phyloP scores from a whole-genome alignment of 2,888 invertebrate species.

The Oscheius sp. region DNA sequence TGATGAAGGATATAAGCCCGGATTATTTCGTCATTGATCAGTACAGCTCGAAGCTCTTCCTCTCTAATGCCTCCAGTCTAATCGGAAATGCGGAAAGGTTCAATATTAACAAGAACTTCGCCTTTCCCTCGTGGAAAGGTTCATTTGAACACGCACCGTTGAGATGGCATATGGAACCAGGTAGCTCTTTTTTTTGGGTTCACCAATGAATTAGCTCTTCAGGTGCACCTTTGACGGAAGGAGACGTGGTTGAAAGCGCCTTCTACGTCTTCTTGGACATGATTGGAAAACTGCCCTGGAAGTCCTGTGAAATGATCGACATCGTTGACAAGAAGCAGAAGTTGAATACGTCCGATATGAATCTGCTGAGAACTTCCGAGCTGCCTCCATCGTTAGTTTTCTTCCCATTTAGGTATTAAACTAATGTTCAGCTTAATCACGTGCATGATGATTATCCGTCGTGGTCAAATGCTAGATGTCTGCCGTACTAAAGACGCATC shows the following conservation, averaged over 20 bases:
- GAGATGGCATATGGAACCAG: conserved; percentile 3
- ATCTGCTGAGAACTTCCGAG: background rate
- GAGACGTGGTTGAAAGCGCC: conserved; percentile 24
- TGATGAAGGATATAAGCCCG: conserved; percentile 5
- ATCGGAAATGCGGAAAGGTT: background rate
- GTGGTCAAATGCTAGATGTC: conserved; percentile 9
- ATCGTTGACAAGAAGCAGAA: background rate
- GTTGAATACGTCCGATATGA: background rate
- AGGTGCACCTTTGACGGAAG: conserved; percentile 1
- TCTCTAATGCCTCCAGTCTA: background rate
- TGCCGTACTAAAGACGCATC: background rate
- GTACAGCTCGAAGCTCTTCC: background rate
- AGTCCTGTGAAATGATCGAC: background rate
- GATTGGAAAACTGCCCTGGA: conserved; percentile 15
- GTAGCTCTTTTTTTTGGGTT: background rate
- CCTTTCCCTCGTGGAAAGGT: background rate
- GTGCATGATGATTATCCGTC: conserved; percentile 6
- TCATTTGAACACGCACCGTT: background rate
- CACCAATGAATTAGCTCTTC: background rate
- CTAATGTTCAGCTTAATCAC: background rate
- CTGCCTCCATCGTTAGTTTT: conserved; percentile 2
- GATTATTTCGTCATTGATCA: background rate
- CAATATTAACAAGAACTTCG: background rate
- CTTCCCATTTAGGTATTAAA: background rate
- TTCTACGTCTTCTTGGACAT: conserved; percentile 9